Base-by-base conservation (phyloP, 1,140 invertebrate genomes). In the Centruroides vittatus region DNA sequence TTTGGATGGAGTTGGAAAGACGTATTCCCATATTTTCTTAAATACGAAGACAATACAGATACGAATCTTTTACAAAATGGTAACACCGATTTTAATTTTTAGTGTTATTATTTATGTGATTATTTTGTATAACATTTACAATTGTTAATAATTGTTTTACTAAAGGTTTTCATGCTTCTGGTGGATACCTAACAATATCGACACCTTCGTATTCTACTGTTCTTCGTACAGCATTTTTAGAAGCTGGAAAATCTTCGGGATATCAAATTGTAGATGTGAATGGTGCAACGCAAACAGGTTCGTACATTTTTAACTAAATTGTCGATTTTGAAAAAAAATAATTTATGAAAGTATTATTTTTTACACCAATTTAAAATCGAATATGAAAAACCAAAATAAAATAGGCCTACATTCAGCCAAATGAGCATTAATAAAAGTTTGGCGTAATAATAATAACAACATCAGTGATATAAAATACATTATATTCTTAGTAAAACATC, bases 1-100 rank as follows among this genome's bases (percentile, higher is more conserved):
- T 75, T 81, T 1, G 85, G 88, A 9, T 97, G 93, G 93, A 84
- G 85, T 1, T 96, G 91, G 73, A 76, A 86, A 35, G 80, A 89
- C 55, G 86, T 88, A 0, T 70, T 93, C 0, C 76, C 77, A 1
- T 82, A 80, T 65, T 83, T 82, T 66, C 73, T 75, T 34, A 80
- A 78, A 66, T 76, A 76, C 0, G 79, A 81, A 67, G 67, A 73
- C 54, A 58, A 65, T 12, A 61, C 48, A 23, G 48, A 64, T 54
- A 52, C 8, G 3, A 23, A 36, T 41, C 46, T 5, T 47, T 11
- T 56, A 41, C 12, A 13, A 41, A 56, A 41, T 23, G 36, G 55
- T 56, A 56, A 41, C 8, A 41, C 8, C 41, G 8, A 8, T 6
- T 3, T 6, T 6, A 41, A 41, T 8, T 41, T 41, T 41, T 41